A percentile compares a stretch with the other conserved stretches of the same genome.
These are phyloP conservation scores for Heterocephalus glaber DNA, from an alignment of 2,113 vertebrate species.

Conservation along the genomic window DNA sequence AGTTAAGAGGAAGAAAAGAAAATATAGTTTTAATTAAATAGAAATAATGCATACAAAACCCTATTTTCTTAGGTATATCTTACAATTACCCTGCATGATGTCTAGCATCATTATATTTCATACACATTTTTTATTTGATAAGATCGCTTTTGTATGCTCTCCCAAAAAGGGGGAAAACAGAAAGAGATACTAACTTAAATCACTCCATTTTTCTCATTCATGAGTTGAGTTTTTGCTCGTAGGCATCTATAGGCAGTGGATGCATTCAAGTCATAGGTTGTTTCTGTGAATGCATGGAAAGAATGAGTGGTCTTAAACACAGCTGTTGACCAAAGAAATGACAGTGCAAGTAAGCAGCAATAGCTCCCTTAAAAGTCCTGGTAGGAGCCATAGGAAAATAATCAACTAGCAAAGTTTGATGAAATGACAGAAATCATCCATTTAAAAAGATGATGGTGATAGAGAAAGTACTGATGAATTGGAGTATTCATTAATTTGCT, in stretches of 20 bases:
- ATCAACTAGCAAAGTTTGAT: background rate
- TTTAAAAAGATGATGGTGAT: background rate
- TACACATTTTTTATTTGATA: constrained; percentile 34
- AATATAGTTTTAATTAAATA: background rate
- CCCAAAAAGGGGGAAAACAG: background rate
- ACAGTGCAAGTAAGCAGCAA: background rate
- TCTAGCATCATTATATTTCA: background rate
- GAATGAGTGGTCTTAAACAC: constrained; percentile 29
- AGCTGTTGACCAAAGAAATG: background rate
- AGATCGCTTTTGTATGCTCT: background rate
- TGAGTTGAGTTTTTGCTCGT: background rate
- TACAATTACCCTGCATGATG: background rate
- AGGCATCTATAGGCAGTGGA: background rate
- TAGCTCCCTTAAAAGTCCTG: background rate
- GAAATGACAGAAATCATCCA: background rate
- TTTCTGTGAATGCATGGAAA: background rate
- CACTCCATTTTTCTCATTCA: background rate
- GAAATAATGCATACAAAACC: background rate
- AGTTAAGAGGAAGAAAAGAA: background rate
- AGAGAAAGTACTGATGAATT: background rate
- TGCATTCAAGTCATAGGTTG: background rate
- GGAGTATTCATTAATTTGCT: background rate
- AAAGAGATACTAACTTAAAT: constrained; percentile 26
- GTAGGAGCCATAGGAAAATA: constrained; percentile 1
- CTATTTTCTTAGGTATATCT: background rate